Evolutionary conservation across 1,140 invertebrate genomes (phyloP).

Genomic region (Bilobella aurantiaca): DNA sequence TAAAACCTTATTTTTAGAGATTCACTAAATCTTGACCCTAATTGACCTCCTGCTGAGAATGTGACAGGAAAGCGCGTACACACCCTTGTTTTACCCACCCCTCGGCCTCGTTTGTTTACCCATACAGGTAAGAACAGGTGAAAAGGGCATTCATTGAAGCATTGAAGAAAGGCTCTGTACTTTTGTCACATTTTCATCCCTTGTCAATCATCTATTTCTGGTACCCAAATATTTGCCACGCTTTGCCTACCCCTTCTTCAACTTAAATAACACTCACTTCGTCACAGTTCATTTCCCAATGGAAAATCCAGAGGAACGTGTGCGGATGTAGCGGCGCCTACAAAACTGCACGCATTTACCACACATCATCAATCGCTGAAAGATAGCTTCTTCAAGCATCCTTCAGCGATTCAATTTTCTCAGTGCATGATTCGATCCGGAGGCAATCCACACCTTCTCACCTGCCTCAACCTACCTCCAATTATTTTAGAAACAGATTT

Average conservation of each 20-base stretch:
- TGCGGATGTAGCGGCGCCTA: not conserved
- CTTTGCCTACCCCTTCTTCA: not conserved
- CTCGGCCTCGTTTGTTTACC: not conserved
- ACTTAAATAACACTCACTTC: not conserved
- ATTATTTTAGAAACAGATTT: not conserved
- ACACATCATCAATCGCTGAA: not conserved
- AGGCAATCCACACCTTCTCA: too few species aligned
- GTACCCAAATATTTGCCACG: not conserved
- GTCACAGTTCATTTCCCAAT: not conserved
- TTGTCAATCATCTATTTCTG: not conserved
- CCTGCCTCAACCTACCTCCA: not conserved
- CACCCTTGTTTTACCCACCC: not conserved
- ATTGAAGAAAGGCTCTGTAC: not conserved
- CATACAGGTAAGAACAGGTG: too few species aligned
- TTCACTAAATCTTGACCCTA: not conserved
- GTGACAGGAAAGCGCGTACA: not conserved
- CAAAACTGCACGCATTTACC: slow-evolving; percentile 5
- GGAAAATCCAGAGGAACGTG: not conserved
- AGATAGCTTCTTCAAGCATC: not conserved
- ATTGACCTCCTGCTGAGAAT: not conserved
- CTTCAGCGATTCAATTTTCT: too few species aligned
- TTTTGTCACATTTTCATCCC: too few species aligned
- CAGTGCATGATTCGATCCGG: too few species aligned
- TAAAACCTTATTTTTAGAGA: too few species aligned
- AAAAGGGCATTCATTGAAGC: not conserved